Percentiles rank a stretch among this genome's conserved stretches.
phyloP scores from a whole-genome alignment of 2,797 vertebrate genomes.

The Taeniopygia guttata region DNA sequence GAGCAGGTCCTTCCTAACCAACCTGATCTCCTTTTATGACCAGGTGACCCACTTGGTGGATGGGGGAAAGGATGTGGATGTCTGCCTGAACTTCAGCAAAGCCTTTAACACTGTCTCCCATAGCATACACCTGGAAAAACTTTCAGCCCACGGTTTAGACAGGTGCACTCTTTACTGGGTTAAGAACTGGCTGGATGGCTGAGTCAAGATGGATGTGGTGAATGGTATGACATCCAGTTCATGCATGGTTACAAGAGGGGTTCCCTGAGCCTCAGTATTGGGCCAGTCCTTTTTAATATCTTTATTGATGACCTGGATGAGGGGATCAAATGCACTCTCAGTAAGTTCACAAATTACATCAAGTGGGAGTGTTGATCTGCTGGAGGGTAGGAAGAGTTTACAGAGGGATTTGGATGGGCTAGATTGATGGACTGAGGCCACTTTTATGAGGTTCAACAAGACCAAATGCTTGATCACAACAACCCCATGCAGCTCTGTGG shows the following conservation, averaged over 20 bases:
- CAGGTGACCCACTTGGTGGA: accelerated
- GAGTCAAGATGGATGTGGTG: background rate
- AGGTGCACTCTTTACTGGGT: background rate
- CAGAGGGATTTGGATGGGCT: background rate
- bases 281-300: background rate
- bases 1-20: background rate
- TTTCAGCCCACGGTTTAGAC: background rate
- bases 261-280: background rate
- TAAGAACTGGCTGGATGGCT: background rate
- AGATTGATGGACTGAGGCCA: background rate
- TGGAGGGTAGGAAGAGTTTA: background rate
- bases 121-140: background rate
- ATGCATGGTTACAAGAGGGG: background rate
- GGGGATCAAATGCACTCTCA: background rate
- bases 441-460: background rate
- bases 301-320: background rate
- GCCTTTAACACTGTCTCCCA: background rate
- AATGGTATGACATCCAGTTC: background rate
- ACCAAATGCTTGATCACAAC: background rate
- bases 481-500: background rate
- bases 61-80: background rate
- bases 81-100: background rate
- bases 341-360: background rate
- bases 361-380: background rate
- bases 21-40: background rate